phyloP scores from a whole-genome alignment of 2,888 invertebrate species.

The Arctia plantaginis region DNA sequence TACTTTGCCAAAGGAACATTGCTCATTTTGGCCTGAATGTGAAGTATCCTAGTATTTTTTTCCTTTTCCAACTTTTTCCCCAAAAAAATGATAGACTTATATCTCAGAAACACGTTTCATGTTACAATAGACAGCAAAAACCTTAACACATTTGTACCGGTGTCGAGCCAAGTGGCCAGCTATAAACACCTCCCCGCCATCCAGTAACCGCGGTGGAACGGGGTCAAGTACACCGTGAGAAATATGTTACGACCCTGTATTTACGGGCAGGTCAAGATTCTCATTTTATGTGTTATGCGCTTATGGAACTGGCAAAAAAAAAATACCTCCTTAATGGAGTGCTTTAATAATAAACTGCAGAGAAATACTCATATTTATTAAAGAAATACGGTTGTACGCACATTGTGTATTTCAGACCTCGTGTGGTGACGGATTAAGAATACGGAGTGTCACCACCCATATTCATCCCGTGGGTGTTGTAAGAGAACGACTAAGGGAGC shows the following conservation, averaged over 20 bases:
- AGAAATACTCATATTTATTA: background rate
- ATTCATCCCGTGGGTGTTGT: too few relatives aligned
- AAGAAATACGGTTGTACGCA: too few relatives aligned
- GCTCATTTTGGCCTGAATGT: too few relatives aligned
- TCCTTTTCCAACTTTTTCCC: background rate
- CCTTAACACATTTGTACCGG: slow-evolving; percentile 1
- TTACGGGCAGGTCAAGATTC: slow-evolving; percentile 25
- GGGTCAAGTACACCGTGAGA: slow-evolving; percentile 46
- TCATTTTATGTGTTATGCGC: slow-evolving; percentile 1
- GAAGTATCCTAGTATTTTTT: background rate
- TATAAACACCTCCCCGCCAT: slow-evolving; percentile 35
- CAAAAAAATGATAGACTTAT: background rate
- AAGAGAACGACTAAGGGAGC: too few relatives aligned
- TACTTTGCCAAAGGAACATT: too few relatives aligned
- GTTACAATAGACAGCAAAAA: background rate
- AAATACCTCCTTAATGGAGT: background rate
- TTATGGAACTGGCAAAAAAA: background rate
- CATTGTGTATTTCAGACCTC: too few relatives aligned
- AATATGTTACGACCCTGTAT: slow-evolving; percentile 41
- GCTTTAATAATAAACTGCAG: background rate
- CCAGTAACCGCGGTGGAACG: slow-evolving; percentile 39
- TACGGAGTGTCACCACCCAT: too few relatives aligned
- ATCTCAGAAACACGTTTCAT: background rate
- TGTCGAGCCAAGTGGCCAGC: slow-evolving; percentile 15
- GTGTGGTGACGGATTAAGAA: too few relatives aligned